Evolutionary conservation across 2,888 invertebrate species (phyloP).

Genomic region (Parasteatoda lunata): DNA sequence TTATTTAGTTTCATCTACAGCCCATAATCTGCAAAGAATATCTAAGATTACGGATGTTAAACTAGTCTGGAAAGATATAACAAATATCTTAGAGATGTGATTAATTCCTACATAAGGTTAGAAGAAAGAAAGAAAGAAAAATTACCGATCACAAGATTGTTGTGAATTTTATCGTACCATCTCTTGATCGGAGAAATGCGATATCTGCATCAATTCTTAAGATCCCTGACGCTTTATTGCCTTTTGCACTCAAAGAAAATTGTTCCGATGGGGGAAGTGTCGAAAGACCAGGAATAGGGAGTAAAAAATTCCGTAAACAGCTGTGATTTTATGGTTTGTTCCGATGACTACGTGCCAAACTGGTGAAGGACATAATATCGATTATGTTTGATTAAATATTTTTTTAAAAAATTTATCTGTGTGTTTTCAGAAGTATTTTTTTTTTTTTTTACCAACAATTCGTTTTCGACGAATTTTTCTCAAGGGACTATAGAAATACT

Average conservation of each 20-base stretch:
- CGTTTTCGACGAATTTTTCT: too few relatives aligned
- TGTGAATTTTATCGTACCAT: constrained; percentile 40
- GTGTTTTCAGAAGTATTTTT: not conserved
- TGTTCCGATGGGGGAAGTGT: constrained; percentile 33
- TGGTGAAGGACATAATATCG: not conserved
- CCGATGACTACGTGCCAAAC: constrained; percentile 22
- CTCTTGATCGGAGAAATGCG: constrained; percentile 25
- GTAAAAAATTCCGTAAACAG: constrained; percentile 22
- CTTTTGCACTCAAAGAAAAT: constrained; percentile 59
- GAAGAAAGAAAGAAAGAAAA: constrained; percentile 17
- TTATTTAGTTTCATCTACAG: too few relatives aligned
- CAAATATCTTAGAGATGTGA: constrained; percentile 16
- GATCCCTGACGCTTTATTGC: constrained; percentile 40
- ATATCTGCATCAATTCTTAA: constrained; percentile 46
- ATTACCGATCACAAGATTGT: constrained; percentile 20
- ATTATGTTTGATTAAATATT: too few relatives aligned
- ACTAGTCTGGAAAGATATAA: too few relatives aligned
- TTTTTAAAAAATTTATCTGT: not conserved
- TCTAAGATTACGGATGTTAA: too few relatives aligned
- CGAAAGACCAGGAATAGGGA: constrained; percentile 23
- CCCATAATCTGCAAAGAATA: too few relatives aligned
- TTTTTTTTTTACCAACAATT: not conserved
- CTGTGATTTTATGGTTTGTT: constrained; percentile 4
- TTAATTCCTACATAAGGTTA: constrained; percentile 21
- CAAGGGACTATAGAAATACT: too few relatives aligned